phyloP scores from a whole-genome alignment of 92 coral and sea anemone genomes.

The Siderastrea radians region DNA sequence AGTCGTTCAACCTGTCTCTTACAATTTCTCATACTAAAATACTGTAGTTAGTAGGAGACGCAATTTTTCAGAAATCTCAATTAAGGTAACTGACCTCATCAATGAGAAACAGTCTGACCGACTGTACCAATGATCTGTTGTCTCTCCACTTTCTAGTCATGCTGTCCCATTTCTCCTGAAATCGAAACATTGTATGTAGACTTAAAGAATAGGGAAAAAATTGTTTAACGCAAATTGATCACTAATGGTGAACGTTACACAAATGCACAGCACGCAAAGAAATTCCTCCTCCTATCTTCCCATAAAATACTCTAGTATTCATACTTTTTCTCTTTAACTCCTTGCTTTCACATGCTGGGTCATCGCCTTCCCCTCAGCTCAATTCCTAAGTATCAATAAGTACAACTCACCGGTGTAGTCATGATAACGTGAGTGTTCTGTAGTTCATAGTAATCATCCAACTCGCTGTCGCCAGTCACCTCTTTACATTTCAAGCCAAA shows the following conservation, averaged over 20 bases:
- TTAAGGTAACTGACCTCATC: slow-evolving; percentile 80
- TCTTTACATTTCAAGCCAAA: slow-evolving; percentile 95
- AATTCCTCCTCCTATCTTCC: too few species aligned
- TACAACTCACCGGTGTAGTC: slow-evolving; percentile 97
- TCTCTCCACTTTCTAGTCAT: slow-evolving; percentile 99
- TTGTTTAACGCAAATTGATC: too few species aligned
- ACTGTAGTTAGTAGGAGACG: too few species aligned
- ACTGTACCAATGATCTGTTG: slow-evolving; percentile 91
- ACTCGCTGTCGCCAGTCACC: slow-evolving; percentile 97
- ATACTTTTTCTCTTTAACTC: too few species aligned
- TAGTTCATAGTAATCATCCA: slow-evolving; percentile 93
- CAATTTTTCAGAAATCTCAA: neutral
- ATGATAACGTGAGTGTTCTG: slow-evolving; percentile 88
- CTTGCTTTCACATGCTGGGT: too few species aligned
- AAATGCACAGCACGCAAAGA: too few species aligned
- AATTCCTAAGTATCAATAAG: neutral
- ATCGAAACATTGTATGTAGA: too few species aligned
- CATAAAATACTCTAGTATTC: too few species aligned
- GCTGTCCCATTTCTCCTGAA: slow-evolving; percentile 99
- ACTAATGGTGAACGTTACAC: too few species aligned
- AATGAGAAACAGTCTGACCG: slow-evolving; percentile 91
- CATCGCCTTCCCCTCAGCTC: neutral
- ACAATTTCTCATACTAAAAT: too few species aligned
- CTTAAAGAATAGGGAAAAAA: too few species aligned
- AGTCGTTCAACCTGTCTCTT: too few species aligned